Base-by-base conservation (phyloP, 2,113 vertebrate species). In the Alexandromys fortis region DNA sequence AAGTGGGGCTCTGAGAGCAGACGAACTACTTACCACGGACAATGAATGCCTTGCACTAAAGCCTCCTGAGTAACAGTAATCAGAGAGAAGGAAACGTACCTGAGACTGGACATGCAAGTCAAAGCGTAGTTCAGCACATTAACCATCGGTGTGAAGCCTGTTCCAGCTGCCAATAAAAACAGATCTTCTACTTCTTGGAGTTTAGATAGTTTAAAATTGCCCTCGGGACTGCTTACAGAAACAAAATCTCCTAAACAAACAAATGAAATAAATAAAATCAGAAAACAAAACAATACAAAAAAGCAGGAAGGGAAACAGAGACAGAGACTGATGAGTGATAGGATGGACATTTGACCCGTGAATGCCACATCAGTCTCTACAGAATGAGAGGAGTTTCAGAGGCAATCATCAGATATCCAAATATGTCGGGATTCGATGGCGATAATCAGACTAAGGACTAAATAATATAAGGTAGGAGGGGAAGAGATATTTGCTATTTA, bases 121-220 rank as follows among this genome's bases (percentile, higher is more conserved):
- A 99, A 98, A 89, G 98, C 98, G 47, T 98, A 97, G 86, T 82
- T 97, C 90, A 99, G 97, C 63, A 99, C 98, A 22, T 99, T 99
- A 97, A 99, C 98, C 99, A 99, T 99, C 83, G 99, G 99, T 26
- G 99, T 99, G 97, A 99, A 99, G 81, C 99, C 99, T 52, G 99
- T 99, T 86, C 99, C 99, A 49, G 99, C 99, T 92, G 99, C 99
- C 97, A 99, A 82, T 49, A 99, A 97, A 98, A 99, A 98, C 52
- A 99, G 98, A 93, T 99, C 98, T 97, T 99, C 99, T 97, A 99
- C 97, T 95, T 98, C 98, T 92, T 98, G 98, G 77, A 99, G 96
- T 85, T 98, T 98, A 0, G 98, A 98, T 85, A 98, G 97, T 96
- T 98, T 98, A 97, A 99, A 99, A 93, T 95, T 97, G 49, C 99